These are phyloP conservation scores for Sphaerophoria taeniata DNA, from an alignment of 2,888 invertebrate species.

Conservation along the genomic window DNA sequence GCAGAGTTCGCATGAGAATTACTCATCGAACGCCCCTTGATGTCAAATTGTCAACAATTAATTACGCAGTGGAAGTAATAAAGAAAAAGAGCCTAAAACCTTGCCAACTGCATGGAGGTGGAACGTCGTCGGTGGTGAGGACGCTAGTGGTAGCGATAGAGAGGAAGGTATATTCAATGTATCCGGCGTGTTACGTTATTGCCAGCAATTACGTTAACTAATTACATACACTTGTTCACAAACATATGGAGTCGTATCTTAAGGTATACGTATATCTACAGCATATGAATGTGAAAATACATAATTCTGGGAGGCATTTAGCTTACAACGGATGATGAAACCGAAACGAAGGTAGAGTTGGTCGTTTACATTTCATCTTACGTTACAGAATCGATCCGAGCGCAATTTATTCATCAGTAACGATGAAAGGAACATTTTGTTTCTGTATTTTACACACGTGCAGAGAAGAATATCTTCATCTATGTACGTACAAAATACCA, in stretches of 20 bases:
- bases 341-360: not conserved
- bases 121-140: too few relatives aligned
- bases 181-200: slow-evolving; percentile 43
- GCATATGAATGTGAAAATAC: not conserved
- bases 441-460: slow-evolving; percentile 24
- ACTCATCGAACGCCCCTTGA: slow-evolving; percentile 64
- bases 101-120: not conserved
- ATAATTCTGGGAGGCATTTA: not conserved
- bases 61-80: slow-evolving; percentile 67
- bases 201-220: slow-evolving; percentile 68
- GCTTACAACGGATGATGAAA: not conserved
- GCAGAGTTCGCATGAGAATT: slow-evolving; percentile 44
- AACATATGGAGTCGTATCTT: too few relatives aligned
- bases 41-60: slow-evolving; percentile 72
- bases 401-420: slow-evolving; percentile 64
- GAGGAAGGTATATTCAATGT: slow-evolving; percentile 31
- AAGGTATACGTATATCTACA: not conserved
- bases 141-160: not conserved
- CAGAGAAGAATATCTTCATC: not conserved
- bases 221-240: slow-evolving; percentile 51
- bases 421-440: slow-evolving; percentile 61
- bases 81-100: slow-evolving; percentile 58
- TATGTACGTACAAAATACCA: not conserved
- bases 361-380: slow-evolving; percentile 45
- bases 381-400: slow-evolving; percentile 2